Percentiles rank a stretch among this genome's conserved stretches.
Conservation (phyloP, 2,888 invertebrate genomes). For the Ophion obscuratus region DNA sequence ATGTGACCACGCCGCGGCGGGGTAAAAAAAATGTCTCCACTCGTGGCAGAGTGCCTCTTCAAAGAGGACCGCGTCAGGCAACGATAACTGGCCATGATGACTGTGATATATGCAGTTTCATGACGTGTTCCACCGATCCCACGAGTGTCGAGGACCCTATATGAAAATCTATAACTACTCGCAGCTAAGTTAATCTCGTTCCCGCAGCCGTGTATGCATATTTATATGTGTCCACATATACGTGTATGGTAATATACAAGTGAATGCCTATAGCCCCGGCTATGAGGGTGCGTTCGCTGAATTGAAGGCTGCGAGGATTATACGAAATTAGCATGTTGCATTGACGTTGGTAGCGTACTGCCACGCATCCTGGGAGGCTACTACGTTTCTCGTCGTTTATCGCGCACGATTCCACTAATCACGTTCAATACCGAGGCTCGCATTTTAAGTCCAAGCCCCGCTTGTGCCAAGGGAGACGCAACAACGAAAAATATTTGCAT, state of each 20-base stretch:
- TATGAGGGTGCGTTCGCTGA: slow-evolving; percentile 41
- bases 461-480: too few relatives aligned
- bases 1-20: too few relatives aligned
- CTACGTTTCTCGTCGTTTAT: slow-evolving; percentile 7
- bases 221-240: not conserved
- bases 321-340: slow-evolving; percentile 56
- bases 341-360: slow-evolving; percentile 23
- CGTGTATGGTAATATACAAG: slow-evolving; percentile 17
- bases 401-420: slow-evolving; percentile 28
- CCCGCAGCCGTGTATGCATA: not conserved
- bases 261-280: slow-evolving; percentile 13
- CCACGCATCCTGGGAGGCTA: slow-evolving; percentile 14
- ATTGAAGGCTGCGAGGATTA: slow-evolving; percentile 64
- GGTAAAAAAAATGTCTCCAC: too few relatives aligned
- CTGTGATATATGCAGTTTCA: slow-evolving; percentile 14
- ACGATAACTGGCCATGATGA: slow-evolving; percentile 8
- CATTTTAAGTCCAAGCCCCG: not conserved
- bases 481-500: slow-evolving; percentile 5
- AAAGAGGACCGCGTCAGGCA: not conserved
- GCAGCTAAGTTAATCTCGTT: slow-evolving; percentile 48
- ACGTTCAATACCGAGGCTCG: not conserved
- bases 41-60: not conserved
- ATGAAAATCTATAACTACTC: slow-evolving; percentile 43
- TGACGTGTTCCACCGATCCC: slow-evolving; percentile 16
- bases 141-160: slow-evolving; percentile 37